phyloP scores from a whole-genome alignment of 1,140 invertebrate genomes.

The Bombus vancouverensis region DNA sequence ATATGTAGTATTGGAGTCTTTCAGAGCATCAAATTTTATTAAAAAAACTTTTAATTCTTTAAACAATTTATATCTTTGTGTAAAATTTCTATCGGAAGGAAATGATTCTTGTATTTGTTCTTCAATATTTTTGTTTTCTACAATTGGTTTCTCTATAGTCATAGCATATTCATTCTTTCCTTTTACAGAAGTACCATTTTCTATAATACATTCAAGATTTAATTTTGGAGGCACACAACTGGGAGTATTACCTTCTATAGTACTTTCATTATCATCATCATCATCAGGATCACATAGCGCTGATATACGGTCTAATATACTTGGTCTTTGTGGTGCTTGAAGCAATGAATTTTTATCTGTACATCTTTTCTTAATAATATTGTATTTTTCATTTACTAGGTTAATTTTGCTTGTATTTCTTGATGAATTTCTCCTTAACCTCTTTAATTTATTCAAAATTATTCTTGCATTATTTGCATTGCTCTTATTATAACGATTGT shows the following conservation, averaged over 20 bases:
- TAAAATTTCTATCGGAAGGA: not conserved
- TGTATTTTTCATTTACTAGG: not conserved
- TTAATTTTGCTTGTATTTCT: not conserved
- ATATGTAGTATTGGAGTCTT: constrained; percentile 41
- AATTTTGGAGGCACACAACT: not conserved
- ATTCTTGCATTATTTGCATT: not conserved
- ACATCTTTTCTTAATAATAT: not conserved
- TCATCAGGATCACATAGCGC: not conserved
- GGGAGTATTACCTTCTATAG: not conserved
- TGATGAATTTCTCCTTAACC: not conserved
- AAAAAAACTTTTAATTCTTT: constrained; percentile 43
- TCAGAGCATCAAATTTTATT: constrained; percentile 58
- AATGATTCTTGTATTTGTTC: not conserved
- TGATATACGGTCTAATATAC: not conserved
- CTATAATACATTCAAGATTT: not conserved
- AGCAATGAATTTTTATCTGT: not conserved
- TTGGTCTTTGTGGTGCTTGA: not conserved
- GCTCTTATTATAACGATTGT: not conserved
- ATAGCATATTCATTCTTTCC: not conserved
- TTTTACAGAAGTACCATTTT: not conserved
- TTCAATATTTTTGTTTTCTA: not conserved
- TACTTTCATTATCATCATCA: not conserved
- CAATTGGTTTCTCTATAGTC: not conserved
- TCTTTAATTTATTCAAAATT: not conserved
- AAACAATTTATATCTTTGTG: constrained; percentile 22